These are phyloP conservation scores for Rhinichthys klamathensis DNA, from an alignment of 2,113 vertebrate genomes.

Conservation along the genomic window DNA sequence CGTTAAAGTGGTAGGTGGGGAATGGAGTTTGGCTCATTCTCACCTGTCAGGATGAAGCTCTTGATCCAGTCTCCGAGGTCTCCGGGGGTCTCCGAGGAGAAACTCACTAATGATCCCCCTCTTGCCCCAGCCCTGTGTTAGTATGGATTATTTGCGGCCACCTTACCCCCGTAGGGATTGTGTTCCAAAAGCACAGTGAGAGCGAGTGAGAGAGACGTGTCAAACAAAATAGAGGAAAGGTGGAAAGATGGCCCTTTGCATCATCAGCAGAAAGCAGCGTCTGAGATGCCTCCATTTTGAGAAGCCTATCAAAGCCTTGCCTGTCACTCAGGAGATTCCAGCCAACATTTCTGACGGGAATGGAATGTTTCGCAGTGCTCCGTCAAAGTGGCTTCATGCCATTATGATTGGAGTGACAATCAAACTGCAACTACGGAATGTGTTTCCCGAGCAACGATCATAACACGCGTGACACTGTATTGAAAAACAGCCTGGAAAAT, in stretches of 20 bases:
- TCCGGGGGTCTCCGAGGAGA: constrained; percentile 47
- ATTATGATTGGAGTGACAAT: constrained; percentile 33
- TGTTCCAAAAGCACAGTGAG: constrained; percentile 28
- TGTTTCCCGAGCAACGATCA: constrained; percentile 11
- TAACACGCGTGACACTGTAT: not conserved
- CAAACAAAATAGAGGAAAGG: constrained; percentile 35
- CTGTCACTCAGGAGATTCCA: constrained; percentile 11
- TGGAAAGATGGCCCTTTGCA: constrained; percentile 21
- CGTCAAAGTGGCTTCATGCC: constrained; percentile 17
- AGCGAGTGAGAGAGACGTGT: constrained; percentile 44
- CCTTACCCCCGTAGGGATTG: constrained; percentile 37
- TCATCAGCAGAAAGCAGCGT: constrained; percentile 1
- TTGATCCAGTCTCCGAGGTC: constrained; percentile 72
- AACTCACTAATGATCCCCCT: constrained; percentile 66
- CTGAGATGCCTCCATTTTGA: constrained; percentile 27
- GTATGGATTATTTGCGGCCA: constrained; percentile 69
- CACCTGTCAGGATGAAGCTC: constrained; percentile 77
- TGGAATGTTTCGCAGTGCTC: constrained; percentile 5
- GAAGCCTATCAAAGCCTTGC: not conserved
- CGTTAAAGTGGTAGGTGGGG: constrained; percentile 62
- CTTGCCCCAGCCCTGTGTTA: constrained; percentile 38
- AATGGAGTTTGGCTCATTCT: constrained; percentile 74
- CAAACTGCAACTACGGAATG: constrained; percentile 19
- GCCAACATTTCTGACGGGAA: constrained; percentile 33
- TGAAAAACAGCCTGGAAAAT: not conserved